Percentiles rank a stretch among this genome's conserved stretches.
Evolutionary conservation across 2,888 invertebrate genomes (phyloP).

Genomic region (Exocentrus adspersus): DNA sequence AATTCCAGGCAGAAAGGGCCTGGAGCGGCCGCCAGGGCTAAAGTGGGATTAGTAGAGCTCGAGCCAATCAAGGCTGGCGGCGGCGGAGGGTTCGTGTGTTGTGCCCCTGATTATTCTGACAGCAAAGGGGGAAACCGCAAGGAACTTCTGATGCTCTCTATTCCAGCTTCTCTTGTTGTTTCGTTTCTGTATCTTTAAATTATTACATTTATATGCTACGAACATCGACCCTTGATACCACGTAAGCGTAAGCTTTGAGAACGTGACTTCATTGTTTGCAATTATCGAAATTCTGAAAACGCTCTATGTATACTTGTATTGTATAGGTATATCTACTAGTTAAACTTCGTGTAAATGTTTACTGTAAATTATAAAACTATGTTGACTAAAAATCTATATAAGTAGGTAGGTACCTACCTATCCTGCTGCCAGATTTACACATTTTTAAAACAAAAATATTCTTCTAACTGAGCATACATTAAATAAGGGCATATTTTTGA

Average conservation of each 20-base stretch:
- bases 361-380: too few species aligned
- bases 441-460: too few species aligned
- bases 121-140: slow-evolving; percentile 46
- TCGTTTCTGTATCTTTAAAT: slow-evolving; percentile 30
- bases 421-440: too few species aligned
- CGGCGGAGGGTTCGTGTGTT: slow-evolving; percentile 51
- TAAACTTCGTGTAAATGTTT: too few species aligned
- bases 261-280: slow-evolving; percentile 3
- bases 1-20: slow-evolving; percentile 62
- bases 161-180: slow-evolving; percentile 14
- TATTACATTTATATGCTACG: slow-evolving; percentile 28
- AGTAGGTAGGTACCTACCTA: too few species aligned
- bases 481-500: too few species aligned
- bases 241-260: slow-evolving; percentile 13
- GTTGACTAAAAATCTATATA: too few species aligned
- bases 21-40: slow-evolving; percentile 74
- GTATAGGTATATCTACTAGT: too few species aligned
- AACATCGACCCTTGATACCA: slow-evolving; percentile 15
- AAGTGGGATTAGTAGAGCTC: slow-evolving; percentile 76
- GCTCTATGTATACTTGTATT: too few species aligned
- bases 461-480: too few species aligned
- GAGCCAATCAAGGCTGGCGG: slow-evolving; percentile 72
- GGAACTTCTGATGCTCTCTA: slow-evolving; percentile 38
- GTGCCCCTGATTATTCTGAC: slow-evolving; percentile 48
- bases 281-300: not conserved